A percentile compares a stretch with the other conserved stretches of the same genome.
Conservation (phyloP, 2,113 vertebrate species). For the Mirza zaza region DNA sequence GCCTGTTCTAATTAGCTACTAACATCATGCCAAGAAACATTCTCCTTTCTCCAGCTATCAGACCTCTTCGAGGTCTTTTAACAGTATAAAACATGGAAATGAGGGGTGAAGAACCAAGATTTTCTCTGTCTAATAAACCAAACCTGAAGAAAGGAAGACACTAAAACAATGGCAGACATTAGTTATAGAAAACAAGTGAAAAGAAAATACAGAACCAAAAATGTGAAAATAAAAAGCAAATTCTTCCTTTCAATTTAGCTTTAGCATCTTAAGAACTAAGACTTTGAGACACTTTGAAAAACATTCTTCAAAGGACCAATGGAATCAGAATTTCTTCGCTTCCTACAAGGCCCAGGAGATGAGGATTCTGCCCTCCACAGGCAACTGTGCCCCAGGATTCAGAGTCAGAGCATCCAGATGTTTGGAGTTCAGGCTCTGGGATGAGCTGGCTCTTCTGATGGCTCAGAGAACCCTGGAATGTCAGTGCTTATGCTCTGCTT, state of each 20-base stretch:
- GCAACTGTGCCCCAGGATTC: not conserved
- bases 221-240: not conserved
- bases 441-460: not conserved
- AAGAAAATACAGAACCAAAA: not conserved
- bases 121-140: not conserved
- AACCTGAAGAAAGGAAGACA: not conserved
- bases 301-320: not conserved
- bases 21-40: not conserved
- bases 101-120: not conserved
- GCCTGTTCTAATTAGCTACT: not conserved
- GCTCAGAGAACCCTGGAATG: not conserved
- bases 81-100: not conserved
- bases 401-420: not conserved
- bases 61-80: not conserved
- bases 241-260: conserved; percentile 20
- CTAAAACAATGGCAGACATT: not conserved
- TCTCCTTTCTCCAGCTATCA: not conserved
- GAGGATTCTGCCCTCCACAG: not conserved
- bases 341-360: not conserved
- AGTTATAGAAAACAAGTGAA: not conserved
- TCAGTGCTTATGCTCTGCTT: not conserved
- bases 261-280: not conserved
- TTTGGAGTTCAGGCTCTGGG: not conserved
- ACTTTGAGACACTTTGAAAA: not conserved
- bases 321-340: not conserved